Evolutionary conservation across 53 echinoderm and acorn worm genomes (phyloP).

Genomic region (Antedon mediterranea): DNA sequence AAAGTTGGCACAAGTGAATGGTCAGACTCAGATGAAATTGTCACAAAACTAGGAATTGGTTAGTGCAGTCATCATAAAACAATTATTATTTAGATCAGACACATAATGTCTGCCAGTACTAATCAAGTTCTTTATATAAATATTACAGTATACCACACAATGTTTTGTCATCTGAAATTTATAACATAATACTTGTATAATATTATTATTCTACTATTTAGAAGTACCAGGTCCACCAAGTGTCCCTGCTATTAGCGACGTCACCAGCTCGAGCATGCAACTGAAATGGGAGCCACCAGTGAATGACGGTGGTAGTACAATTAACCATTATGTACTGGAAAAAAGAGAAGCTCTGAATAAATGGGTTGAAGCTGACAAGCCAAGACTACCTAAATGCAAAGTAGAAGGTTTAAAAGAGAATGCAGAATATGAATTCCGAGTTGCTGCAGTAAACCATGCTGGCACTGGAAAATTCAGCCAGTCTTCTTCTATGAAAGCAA

Average conservation of each 20-base stretch:
- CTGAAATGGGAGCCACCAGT: not conserved
- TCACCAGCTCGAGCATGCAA: not conserved
- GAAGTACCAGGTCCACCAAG: conserved; percentile 33
- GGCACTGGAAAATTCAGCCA: conserved; percentile 33
- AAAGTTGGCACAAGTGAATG: conserved; percentile 66
- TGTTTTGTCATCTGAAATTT: no score
- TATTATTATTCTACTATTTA: no score
- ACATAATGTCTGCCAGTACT: no score
- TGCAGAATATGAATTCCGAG: conserved; percentile 32
- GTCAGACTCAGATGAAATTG: conserved; percentile 32
- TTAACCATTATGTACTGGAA: not conserved
- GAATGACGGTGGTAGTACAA: conserved; percentile 1
- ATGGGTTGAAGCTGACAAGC: not conserved
- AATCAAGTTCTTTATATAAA: no score
- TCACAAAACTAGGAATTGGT: conserved; percentile 60
- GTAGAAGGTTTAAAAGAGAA: conserved; percentile 26
- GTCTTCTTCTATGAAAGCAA: conserved; percentile 23
- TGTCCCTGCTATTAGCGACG: conserved; percentile 23
- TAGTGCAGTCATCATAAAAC: no score
- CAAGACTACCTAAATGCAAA: not conserved
- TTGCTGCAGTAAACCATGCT: conserved; percentile 33
- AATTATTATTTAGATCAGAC: not conserved
- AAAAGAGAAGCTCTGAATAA: not conserved
- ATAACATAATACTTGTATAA: no score
- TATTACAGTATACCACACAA: no score